These are phyloP conservation scores for Dendrolimus pini DNA, from an alignment of 2,888 invertebrate species.

Conservation along the genomic window DNA sequence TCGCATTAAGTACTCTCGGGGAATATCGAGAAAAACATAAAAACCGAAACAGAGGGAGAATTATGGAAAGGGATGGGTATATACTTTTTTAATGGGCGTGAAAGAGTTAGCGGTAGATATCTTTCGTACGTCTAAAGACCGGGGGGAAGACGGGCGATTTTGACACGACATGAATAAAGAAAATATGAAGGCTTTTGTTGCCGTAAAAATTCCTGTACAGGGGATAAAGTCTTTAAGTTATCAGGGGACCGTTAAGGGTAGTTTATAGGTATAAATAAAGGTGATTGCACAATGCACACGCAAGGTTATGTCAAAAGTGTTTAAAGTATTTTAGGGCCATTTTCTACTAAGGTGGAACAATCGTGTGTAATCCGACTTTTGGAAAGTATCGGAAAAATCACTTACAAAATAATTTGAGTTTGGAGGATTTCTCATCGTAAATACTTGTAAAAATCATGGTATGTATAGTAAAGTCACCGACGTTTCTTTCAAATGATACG, in stretches of 20 bases:
- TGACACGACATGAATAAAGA: conserved; percentile 73
- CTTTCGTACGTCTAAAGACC: conserved; percentile 47
- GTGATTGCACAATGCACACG: conserved; percentile 5
- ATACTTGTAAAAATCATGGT: too few species aligned
- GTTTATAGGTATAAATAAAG: conserved; percentile 21
- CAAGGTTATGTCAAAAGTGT: too few species aligned
- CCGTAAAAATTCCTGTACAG: conserved; percentile 74
- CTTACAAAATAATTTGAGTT: too few species aligned
- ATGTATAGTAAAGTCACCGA: too few species aligned
- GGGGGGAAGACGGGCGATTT: conserved; percentile 58
- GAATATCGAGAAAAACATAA: conserved; percentile 65
- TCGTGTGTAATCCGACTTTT: too few species aligned
- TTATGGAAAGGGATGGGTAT: conserved; percentile 38
- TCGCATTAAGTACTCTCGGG: conserved; percentile 45
- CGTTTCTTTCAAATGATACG: too few species aligned
- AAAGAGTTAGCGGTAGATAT: conserved; percentile 63
- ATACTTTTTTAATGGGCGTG: conserved; percentile 46
- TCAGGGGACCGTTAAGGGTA: conserved; percentile 53
- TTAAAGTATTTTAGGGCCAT: too few species aligned
- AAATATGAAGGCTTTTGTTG: conserved; percentile 75
- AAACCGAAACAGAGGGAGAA: conserved; percentile 57
- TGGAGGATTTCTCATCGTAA: too few species aligned
- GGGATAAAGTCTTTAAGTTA: conserved; percentile 76
- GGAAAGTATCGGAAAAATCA: too few species aligned
- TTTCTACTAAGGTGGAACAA: too few species aligned